Conservation (phyloP, 2,888 invertebrate species). For the Melanophora roralis region DNA sequence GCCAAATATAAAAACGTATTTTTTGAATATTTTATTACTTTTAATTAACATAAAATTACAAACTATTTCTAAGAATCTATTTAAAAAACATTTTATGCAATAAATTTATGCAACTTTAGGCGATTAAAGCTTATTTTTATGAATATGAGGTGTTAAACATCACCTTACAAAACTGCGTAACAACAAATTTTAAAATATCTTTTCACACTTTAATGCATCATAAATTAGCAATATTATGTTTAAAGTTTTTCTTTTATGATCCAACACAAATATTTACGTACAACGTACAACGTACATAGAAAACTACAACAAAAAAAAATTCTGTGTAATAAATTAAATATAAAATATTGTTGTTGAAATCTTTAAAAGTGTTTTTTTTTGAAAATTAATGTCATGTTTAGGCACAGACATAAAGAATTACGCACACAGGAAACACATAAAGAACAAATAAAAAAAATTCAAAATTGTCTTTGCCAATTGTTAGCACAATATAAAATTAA, state of each 20-base stretch:
- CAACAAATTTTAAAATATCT: conserved; percentile 6
- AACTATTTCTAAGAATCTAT: too few relatives aligned
- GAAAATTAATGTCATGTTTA: conserved; percentile 53
- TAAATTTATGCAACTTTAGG: background rate
- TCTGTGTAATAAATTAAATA: conserved; percentile 25
- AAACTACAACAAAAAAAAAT: conserved; percentile 5
- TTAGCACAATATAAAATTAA: conserved; percentile 26
- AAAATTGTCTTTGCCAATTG: background rate
- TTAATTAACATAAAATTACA: too few relatives aligned
- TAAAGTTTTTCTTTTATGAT: background rate
- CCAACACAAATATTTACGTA: background rate
- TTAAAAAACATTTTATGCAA: conserved; percentile 24
- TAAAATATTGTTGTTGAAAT: conserved; percentile 6
- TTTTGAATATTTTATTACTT: too few relatives aligned
- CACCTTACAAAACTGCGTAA: background rate
- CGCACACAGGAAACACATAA: conserved; percentile 18
- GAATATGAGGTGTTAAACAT: conserved; percentile 39
- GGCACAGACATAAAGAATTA: conserved; percentile 44
- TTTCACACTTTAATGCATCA: conserved; percentile 36
- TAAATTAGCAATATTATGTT: conserved; percentile 44
- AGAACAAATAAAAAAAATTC: conserved; percentile 1
- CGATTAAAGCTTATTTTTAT: conserved; percentile 14
- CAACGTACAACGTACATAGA: too few relatives aligned
- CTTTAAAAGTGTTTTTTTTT: conserved; percentile 24
- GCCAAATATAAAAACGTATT: too few relatives aligned